Evolutionary conservation across 2,113 vertebrate genomes (phyloP).

Genomic region (Hiodon alosoides): DNA sequence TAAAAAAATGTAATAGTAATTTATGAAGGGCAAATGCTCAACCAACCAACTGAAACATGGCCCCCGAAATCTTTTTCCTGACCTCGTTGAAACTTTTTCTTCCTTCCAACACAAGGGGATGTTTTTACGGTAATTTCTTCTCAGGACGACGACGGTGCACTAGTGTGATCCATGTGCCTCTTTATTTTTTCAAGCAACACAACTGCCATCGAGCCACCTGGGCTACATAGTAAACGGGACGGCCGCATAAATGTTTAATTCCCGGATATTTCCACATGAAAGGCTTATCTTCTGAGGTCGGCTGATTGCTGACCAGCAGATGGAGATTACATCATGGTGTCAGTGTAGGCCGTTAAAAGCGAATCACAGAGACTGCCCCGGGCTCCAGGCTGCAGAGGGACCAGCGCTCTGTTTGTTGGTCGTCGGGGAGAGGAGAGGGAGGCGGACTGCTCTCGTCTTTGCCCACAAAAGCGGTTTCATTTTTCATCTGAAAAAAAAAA

Average conservation of each 20-base stretch:
- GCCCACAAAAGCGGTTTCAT: background rate
- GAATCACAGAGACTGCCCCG: background rate
- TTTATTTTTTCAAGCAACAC: background rate
- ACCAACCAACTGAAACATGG: too few species aligned
- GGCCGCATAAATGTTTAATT: background rate
- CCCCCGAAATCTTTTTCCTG: too few species aligned
- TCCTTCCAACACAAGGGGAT: too few species aligned
- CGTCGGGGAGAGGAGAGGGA: background rate
- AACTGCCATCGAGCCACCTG: background rate
- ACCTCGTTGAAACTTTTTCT: too few species aligned
- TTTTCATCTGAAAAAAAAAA: background rate
- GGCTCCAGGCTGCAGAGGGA: background rate
- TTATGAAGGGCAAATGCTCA: too few species aligned
- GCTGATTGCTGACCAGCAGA: background rate
- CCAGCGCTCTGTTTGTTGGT: background rate
- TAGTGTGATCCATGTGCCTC: too few species aligned
- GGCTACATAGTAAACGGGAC: background rate
- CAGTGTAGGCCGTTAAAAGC: background rate
- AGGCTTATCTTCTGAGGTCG: background rate
- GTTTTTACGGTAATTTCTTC: too few species aligned
- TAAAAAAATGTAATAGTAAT: too few species aligned
- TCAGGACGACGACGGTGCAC: too few species aligned
- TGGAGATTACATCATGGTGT: slow-evolving; percentile 1
- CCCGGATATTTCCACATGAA: background rate
- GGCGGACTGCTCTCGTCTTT: background rate